Conservation (phyloP, 2,113 vertebrate genomes). For the Urocitellus parryii region DNA sequence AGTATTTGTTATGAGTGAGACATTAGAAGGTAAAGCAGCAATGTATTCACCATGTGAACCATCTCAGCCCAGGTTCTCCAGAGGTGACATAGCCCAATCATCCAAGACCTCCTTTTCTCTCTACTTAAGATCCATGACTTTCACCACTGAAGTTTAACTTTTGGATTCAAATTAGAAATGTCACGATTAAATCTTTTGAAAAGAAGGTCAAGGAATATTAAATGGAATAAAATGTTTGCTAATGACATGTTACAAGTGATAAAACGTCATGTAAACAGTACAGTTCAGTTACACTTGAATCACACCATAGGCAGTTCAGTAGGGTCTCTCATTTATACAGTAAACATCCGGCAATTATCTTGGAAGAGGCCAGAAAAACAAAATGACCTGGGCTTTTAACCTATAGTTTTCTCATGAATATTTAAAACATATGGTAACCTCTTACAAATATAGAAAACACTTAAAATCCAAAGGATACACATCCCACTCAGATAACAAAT, state of each 20-base stretch:
- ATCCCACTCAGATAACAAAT: background rate
- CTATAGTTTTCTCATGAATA: background rate
- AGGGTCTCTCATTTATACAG: background rate
- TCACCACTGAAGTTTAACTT: background rate
- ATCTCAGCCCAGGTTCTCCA: background rate
- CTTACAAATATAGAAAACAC: background rate
- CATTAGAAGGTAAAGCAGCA: background rate
- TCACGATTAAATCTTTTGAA: background rate
- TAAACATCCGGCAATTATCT: background rate
- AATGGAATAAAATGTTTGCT: background rate
- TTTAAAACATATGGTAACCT: background rate
- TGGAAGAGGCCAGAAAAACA: background rate
- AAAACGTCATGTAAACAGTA: background rate
- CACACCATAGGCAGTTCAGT: background rate
- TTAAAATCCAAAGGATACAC: conserved; percentile 29
- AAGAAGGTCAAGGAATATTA: background rate
- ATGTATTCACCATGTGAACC: background rate
- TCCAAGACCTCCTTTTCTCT: background rate
- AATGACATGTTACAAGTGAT: background rate
- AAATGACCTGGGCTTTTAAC: background rate
- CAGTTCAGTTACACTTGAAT: background rate
- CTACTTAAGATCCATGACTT: background rate
- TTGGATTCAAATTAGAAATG: background rate
- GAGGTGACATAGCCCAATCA: background rate
- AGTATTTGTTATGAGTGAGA: background rate